These are phyloP conservation scores for Argyrosomus regius DNA, from an alignment of 2,797 vertebrate species.

Conservation along the genomic window DNA sequence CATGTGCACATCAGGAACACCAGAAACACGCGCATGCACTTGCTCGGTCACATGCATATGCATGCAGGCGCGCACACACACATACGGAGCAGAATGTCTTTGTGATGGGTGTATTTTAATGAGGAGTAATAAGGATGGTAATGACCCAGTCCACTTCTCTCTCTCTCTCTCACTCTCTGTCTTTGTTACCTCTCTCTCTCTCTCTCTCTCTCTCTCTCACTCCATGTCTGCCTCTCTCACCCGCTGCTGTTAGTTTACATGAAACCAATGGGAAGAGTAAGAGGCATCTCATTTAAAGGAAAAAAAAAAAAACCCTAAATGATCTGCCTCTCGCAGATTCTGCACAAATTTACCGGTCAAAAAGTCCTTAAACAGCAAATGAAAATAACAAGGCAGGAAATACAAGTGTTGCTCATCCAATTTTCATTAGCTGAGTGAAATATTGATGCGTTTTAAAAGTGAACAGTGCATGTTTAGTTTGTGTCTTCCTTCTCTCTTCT, in stretches of 20 bases:
- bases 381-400: conserved; percentile 73
- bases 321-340: conserved; percentile 60
- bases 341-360: conserved; percentile 65
- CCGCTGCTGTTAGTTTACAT: conserved; percentile 66
- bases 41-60: conserved; percentile 52
- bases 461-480: conserved; percentile 79
- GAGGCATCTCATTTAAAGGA: conserved; percentile 60
- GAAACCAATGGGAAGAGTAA: conserved; percentile 55
- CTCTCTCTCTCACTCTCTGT: conserved; percentile 42
- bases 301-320: conserved; percentile 27
- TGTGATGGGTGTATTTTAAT: conserved; percentile 87
- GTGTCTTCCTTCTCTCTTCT: conserved; percentile 69
- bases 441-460: conserved; percentile 84
- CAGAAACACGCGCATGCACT: conserved; percentile 53
- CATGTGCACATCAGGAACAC: conserved; percentile 69
- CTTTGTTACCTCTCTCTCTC: too few species aligned
- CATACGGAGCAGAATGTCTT: conserved; percentile 66
- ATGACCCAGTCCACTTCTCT: conserved; percentile 82
- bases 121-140: conserved; percentile 88
- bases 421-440: conserved; percentile 81
- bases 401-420: conserved; percentile 81
- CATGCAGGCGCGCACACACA: conserved; percentile 24
- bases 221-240: conserved; percentile 40
- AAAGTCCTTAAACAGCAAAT: conserved; percentile 73
- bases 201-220: conserved; percentile 29